These are phyloP conservation scores for Lethenteron camtschaticum DNA, from an alignment of 2,113 vertebrate genomes.

Conservation along the genomic window DNA sequence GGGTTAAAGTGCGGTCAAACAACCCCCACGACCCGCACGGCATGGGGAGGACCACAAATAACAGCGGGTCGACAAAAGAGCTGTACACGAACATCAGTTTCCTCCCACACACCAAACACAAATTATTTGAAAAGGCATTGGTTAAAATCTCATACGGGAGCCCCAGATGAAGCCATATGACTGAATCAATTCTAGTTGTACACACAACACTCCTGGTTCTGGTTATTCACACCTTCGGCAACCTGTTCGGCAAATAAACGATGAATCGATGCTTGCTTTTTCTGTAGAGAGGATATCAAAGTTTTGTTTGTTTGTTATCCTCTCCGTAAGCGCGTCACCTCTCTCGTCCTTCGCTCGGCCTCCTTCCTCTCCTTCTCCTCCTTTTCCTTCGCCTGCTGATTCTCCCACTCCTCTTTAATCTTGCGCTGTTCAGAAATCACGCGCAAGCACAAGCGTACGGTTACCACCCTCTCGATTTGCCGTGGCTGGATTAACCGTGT, in stretches of 20 bases:
- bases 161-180: background rate
- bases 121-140: too few relatives aligned
- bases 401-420: slow-evolving; percentile 85
- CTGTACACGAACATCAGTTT: too few relatives aligned
- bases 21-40: too few relatives aligned
- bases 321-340: slow-evolving; percentile 65
- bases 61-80: too few relatives aligned
- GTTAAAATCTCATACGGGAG: background rate
- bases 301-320: slow-evolving; percentile 28
- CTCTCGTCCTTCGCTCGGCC: slow-evolving; percentile 66
- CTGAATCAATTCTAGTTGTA: background rate
- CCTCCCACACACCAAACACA: too few relatives aligned
- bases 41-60: too few relatives aligned
- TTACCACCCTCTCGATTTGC: too few relatives aligned
- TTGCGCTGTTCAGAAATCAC: slow-evolving; percentile 27
- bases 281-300: slow-evolving; percentile 36
- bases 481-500: too few relatives aligned
- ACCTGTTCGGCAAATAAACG: slow-evolving; percentile 1
- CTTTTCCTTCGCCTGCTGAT: slow-evolving; percentile 51
- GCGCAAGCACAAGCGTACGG: too few relatives aligned
- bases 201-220: background rate
- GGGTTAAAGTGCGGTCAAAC: too few relatives aligned
- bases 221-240: background rate
- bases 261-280: background rate
- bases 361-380: slow-evolving; percentile 45